These are phyloP conservation scores for Myanophis thanlyinensis DNA, from an alignment of 2,113 vertebrate genomes.

Conservation along the genomic window DNA sequence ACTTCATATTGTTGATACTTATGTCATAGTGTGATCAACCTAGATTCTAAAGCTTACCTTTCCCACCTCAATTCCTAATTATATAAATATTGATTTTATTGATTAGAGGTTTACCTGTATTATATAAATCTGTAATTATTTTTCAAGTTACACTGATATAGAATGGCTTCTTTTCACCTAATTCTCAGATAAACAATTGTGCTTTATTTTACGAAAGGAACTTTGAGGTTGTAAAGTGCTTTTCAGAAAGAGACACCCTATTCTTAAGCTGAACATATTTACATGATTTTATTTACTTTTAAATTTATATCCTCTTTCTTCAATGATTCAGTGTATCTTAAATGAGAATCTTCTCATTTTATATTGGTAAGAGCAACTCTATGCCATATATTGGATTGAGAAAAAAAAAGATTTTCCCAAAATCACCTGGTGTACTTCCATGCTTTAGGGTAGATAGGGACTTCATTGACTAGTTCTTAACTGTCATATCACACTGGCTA, in stretches of 20 bases:
- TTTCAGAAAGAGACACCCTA: background rate
- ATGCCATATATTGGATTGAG: background rate
- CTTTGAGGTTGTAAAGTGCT: background rate
- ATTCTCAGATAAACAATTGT: background rate
- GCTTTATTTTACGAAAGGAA: background rate
- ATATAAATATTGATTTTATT: background rate
- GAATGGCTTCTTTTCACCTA: background rate
- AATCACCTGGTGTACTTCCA: background rate
- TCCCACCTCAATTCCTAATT: background rate
- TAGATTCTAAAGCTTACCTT: background rate
- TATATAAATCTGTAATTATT: background rate
- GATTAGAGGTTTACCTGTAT: background rate
- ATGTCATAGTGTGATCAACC: background rate
- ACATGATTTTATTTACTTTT: background rate
- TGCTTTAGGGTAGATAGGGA: background rate
- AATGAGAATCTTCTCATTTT: background rate
- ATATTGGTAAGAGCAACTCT: background rate
- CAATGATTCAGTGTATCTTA: background rate
- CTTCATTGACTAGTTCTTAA: background rate
- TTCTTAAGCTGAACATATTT: background rate
- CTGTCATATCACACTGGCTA: background rate
- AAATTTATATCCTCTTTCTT: background rate
- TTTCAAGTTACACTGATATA: background rate
- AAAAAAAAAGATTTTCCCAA: background rate
- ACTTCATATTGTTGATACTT: background rate